A percentile compares a stretch with the other conserved stretches of the same genome.
These are phyloP conservation scores for Protaetia brevitarsis DNA, from an alignment of 1,140 invertebrate genomes.

Conservation along the genomic window DNA sequence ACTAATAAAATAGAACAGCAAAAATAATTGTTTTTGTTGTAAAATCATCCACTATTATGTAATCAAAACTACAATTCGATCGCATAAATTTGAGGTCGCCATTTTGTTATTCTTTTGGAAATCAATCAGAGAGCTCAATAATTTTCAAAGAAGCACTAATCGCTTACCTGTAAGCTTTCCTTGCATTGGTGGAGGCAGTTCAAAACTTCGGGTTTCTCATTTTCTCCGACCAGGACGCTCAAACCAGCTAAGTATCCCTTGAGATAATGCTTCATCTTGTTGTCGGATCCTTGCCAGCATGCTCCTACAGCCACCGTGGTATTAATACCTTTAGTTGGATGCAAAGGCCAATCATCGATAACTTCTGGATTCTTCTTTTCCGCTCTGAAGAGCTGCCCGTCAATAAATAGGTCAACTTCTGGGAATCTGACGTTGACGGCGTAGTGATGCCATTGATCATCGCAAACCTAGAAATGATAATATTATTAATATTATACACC, in stretches of 20 bases:
- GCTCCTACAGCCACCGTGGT: conserved; percentile 93
- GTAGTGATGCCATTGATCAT: conserved; percentile 99
- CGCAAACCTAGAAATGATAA: conserved; percentile 72
- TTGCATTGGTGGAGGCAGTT: conserved; percentile 82
- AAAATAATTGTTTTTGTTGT: too few species aligned
- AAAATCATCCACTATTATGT: too few species aligned
- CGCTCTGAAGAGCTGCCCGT: conserved; percentile 77
- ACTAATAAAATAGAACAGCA: too few species aligned
- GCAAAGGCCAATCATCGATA: conserved; percentile 99
- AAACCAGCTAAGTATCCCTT: conserved; percentile 85
- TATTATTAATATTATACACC: not conserved
- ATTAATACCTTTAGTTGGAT: conserved; percentile 89
- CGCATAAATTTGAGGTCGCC: too few species aligned
- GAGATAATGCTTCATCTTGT: conserved; percentile 84
- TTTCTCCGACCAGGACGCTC: conserved; percentile 73
- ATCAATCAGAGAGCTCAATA: too few species aligned
- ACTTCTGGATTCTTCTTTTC: conserved; percentile 91
- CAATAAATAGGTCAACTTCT: conserved; percentile 82
- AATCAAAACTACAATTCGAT: too few species aligned
- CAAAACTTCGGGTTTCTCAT: conserved; percentile 77
- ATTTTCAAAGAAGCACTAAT: too few species aligned
- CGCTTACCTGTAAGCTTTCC: conserved; percentile 73
- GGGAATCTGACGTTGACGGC: conserved; percentile 89
- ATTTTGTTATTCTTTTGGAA: too few species aligned
- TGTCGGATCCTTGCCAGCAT: conserved; percentile 94